Conservation (phyloP, 2,797 vertebrate species). For the Semaprochilodus insignis region DNA sequence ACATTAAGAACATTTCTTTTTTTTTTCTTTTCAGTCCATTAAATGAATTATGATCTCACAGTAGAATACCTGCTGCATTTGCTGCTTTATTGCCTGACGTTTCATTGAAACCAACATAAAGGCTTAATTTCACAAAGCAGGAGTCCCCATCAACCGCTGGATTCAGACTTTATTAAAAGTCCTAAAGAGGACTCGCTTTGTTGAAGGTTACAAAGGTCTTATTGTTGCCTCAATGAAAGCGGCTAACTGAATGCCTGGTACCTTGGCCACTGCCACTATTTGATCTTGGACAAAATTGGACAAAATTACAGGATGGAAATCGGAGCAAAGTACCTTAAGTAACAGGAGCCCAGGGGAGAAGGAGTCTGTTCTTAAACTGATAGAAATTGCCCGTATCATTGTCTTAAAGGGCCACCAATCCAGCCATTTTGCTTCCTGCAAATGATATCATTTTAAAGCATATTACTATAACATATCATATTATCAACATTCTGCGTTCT, state of each 20-base stretch:
- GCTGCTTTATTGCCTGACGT: conserved; percentile 45
- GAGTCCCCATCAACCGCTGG: conserved; percentile 18
- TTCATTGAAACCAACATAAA: conserved; percentile 38
- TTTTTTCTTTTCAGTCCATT: conserved; percentile 4
- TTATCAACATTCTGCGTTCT: not conserved
- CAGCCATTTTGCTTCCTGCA: not conserved
- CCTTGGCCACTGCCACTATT: conserved; percentile 51
- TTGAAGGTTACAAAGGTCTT: conserved; percentile 63
- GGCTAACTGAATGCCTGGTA: conserved; percentile 59
- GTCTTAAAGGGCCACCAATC: not conserved
- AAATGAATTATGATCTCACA: conserved; percentile 44
- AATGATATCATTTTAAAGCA: not conserved
- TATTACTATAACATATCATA: not conserved
- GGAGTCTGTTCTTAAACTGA: conserved; percentile 61
- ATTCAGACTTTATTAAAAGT: conserved; percentile 19
- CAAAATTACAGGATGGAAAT: conserved; percentile 43
- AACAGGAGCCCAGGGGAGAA: conserved; percentile 27
- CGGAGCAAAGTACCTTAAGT: conserved; percentile 26
- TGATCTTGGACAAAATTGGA: conserved; percentile 36
- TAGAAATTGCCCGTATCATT: conserved; percentile 53
- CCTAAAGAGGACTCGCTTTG: conserved; percentile 57
- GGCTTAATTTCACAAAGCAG: conserved; percentile 46
- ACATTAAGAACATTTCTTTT: conserved; percentile 22
- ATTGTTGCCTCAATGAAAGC: conserved; percentile 67
- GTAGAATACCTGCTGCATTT: conserved; percentile 23